These are phyloP conservation scores for Cylloceria caligata DNA, from an alignment of 2,888 invertebrate species.

Conservation along the genomic window DNA sequence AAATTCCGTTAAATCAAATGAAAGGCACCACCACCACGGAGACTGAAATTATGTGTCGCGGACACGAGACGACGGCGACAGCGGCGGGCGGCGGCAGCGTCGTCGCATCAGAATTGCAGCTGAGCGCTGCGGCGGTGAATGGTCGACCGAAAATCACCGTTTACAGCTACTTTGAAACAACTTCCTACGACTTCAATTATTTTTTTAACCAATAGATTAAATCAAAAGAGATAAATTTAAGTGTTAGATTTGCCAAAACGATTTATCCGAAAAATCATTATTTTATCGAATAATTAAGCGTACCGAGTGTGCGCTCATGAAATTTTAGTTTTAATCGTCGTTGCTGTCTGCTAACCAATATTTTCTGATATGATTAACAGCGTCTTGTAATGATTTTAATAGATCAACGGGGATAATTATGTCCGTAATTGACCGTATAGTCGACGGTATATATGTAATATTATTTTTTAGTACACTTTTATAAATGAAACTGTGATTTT, in stretches of 20 bases:
- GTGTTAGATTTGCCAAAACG: conserved; percentile 19
- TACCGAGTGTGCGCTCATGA: not conserved
- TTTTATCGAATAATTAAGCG: not conserved
- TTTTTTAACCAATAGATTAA: conserved; percentile 25
- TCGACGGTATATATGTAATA: conserved; percentile 32
- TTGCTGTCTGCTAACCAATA: too few species aligned
- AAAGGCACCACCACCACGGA: conserved; percentile 1
- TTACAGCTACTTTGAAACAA: conserved; percentile 30
- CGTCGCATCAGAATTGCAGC: not conserved
- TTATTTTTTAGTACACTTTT: not conserved
- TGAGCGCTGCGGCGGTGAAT: conserved; percentile 15
- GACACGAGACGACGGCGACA: too few species aligned
- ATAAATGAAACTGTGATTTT: not conserved
- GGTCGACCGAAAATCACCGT: not conserved
- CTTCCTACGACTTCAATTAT: conserved; percentile 35
- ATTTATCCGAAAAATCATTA: not conserved
- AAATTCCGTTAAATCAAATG: conserved; percentile 22
- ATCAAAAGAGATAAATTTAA: conserved; percentile 45
- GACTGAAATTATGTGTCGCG: too few species aligned
- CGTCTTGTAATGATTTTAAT: not conserved
- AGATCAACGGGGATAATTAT: conserved; percentile 30
- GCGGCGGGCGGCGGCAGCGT: too few species aligned
- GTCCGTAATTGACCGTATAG: conserved; percentile 34
- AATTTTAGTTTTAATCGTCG: not conserved
- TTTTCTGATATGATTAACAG: not conserved